Evolutionary conservation across 1,140 invertebrate genomes (phyloP).

Genomic region (Ganaspis sp.): DNA sequence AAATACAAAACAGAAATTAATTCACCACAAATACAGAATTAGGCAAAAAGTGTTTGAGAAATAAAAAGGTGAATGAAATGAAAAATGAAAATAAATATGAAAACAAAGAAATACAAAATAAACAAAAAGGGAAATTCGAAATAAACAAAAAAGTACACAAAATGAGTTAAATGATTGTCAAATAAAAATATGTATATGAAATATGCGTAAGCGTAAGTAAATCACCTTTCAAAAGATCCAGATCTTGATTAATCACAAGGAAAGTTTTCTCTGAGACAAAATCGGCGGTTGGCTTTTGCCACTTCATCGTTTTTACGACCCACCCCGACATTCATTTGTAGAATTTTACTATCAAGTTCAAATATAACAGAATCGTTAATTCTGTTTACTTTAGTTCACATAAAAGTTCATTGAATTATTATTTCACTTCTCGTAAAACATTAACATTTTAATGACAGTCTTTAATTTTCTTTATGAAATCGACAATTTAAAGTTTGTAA

Average conservation of each 20-base stretch:
- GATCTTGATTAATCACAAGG: conserved; percentile 62
- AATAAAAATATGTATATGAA: not conserved
- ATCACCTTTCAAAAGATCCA: conserved; percentile 36
- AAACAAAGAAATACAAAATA: too few relatives aligned
- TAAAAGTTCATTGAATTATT: not conserved
- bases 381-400: not conserved
- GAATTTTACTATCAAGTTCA: not conserved
- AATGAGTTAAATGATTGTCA: too few relatives aligned
- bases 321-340: conserved; percentile 30
- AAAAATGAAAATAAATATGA: too few relatives aligned
- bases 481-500: too few relatives aligned
- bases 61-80: too few relatives aligned
- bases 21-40: too few relatives aligned
- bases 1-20: not conserved
- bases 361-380: not conserved
- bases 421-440: not conserved
- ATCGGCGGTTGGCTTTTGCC: conserved; percentile 57
- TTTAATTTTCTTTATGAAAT: too few relatives aligned
- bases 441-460: too few relatives aligned
- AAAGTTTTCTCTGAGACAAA: conserved; percentile 66
- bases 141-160: too few relatives aligned
- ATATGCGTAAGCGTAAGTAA: too few relatives aligned
- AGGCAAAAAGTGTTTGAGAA: too few relatives aligned
- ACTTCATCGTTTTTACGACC: conserved; percentile 60
- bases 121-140: too few relatives aligned